A percentile compares a stretch with the other conserved stretches of the same genome.
phyloP scores from a whole-genome alignment of 2,797 vertebrate genomes.

The Tachyglossus aculeatus region DNA sequence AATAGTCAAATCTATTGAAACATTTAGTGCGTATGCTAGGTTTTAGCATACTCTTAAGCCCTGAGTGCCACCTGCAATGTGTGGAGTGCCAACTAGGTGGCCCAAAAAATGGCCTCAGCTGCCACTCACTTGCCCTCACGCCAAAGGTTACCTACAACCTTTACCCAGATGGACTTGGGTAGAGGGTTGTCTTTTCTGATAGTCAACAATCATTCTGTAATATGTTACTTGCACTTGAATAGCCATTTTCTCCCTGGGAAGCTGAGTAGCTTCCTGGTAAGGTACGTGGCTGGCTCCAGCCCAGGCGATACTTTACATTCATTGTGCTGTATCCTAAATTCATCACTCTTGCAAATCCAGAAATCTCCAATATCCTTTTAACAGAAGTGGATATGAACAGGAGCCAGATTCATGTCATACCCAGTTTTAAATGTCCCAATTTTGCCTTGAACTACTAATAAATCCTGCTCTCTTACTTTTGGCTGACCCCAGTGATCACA shows the following conservation, averaged over 20 bases:
- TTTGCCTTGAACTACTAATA: no score
- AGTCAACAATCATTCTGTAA: not conserved
- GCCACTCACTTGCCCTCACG: no score
- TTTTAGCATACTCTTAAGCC: no score
- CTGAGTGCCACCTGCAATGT: no score
- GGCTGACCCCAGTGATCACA: not conserved
- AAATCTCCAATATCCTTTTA: not conserved
- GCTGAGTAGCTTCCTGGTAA: not conserved
- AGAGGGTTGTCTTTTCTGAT: no score
- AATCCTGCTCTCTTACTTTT: not conserved
- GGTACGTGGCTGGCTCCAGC: not conserved
- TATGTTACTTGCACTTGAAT: not conserved
- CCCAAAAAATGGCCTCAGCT: no score
- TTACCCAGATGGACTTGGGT: no score
- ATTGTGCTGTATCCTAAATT: not conserved
- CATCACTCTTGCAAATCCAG: not conserved
- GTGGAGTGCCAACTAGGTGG: no score
- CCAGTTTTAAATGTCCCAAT: not conserved
- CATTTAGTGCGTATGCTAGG: no score
- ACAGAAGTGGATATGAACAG: not conserved
- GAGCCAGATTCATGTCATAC: not conserved
- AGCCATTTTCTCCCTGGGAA: not conserved
- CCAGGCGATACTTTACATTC: not conserved
- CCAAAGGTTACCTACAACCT: no score
- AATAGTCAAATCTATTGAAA: no score